Conservation (phyloP, 2,113 vertebrate species). For the Pyrgilauda ruficollis region DNA sequence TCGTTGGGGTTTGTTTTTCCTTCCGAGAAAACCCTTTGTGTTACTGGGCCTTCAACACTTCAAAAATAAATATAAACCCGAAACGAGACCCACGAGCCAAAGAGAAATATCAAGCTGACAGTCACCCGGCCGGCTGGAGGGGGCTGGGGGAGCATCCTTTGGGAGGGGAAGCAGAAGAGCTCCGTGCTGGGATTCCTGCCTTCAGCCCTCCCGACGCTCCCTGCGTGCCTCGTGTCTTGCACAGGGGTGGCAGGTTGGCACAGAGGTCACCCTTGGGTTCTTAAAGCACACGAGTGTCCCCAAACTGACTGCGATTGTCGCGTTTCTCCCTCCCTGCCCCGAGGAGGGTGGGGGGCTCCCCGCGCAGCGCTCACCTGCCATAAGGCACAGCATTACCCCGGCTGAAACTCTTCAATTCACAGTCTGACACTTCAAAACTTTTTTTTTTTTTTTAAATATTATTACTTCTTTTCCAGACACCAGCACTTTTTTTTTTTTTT, state of each 20-base stretch:
- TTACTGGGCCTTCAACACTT: background rate
- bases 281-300: background rate
- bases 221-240: background rate
- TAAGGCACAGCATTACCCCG: background rate
- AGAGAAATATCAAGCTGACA: background rate
- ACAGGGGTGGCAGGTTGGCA: background rate
- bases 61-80: background rate
- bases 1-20: conserved; percentile 9
- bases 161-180: background rate
- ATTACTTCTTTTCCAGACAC: background rate
- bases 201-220: background rate
- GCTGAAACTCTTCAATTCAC: background rate
- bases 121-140: background rate
- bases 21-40: background rate
- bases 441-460: background rate
- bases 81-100: background rate
- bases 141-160: background rate
- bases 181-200: background rate
- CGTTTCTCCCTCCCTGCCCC: background rate
- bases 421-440: background rate
- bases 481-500: background rate
- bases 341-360: background rate
- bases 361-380: background rate
- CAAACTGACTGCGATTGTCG: background rate
- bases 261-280: background rate